Percentiles rank a stretch among this genome's conserved stretches.
Conservation (phyloP, 2,797 vertebrate species). For the Myotis pilosus region DNA sequence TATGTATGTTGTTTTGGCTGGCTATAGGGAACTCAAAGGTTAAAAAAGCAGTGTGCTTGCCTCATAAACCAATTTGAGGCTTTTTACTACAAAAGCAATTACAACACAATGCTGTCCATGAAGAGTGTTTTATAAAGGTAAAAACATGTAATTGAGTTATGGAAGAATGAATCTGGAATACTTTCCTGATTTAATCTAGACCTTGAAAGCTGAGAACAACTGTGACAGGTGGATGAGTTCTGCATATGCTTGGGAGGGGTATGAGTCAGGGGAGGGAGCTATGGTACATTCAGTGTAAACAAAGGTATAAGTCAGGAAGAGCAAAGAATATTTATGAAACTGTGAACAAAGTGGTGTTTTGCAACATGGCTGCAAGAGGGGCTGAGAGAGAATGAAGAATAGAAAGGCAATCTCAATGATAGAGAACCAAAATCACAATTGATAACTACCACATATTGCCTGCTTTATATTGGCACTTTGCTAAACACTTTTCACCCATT, state of each 20-base stretch:
- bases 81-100: neutral
- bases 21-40: neutral
- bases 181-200: neutral
- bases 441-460: neutral
- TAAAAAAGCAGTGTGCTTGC: neutral
- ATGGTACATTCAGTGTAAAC: constrained; percentile 8
- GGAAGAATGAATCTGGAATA: neutral
- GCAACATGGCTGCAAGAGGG: neutral
- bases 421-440: neutral
- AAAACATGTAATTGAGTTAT: neutral
- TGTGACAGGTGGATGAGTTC: neutral
- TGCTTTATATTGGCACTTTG: neutral
- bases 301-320: constrained; percentile 29
- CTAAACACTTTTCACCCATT: constrained; percentile 8
- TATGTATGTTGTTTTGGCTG: neutral
- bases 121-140: neutral
- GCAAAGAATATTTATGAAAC: constrained; percentile 9
- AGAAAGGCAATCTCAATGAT: neutral
- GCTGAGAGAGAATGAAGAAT: constrained; percentile 1
- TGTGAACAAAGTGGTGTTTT: constrained; percentile 1
- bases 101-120: neutral
- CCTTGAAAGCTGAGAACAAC: constrained; percentile 11
- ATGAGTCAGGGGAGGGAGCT: neutral
- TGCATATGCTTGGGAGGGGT: neutral
- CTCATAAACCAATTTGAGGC: neutral